Conservation (phyloP, 2,797 vertebrate species). For the Lepus oiostolus region DNA sequence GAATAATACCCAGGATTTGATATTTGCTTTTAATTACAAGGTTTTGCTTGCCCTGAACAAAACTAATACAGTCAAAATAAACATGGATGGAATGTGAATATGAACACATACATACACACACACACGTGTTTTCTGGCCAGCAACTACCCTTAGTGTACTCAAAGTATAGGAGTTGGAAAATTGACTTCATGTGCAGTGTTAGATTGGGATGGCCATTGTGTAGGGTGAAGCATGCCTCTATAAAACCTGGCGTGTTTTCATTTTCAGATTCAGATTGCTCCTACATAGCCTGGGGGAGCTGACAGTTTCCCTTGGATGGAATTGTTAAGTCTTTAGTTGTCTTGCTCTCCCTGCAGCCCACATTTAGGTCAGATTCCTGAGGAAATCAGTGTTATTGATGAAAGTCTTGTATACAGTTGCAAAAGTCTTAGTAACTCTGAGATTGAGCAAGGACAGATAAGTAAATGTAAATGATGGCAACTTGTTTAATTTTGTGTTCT, state of each 20-base stretch:
- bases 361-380: conserved; percentile 67
- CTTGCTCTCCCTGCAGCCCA: neutral
- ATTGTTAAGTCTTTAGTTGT: neutral
- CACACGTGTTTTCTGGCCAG: neutral
- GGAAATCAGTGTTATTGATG: conserved; percentile 73
- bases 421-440: conserved; percentile 46
- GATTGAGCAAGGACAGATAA: conserved; percentile 49
- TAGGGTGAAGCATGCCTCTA: neutral
- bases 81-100: neutral
- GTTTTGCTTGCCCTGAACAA: conserved; percentile 57
- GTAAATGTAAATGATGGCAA: conserved; percentile 68
- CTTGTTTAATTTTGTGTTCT: conserved; percentile 76
- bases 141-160: conserved; percentile 22
- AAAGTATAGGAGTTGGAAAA: conserved; percentile 59
- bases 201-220: neutral
- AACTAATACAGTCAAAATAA: conserved; percentile 4
- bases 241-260: conserved; percentile 23
- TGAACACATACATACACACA: neutral
- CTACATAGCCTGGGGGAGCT: neutral
- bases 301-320: conserved; percentile 1
- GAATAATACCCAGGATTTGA: conserved; percentile 2
- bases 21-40: conserved; percentile 50
- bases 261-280: conserved; percentile 36
- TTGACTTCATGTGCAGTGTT: conserved; percentile 31
- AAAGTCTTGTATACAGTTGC: conserved; percentile 45